Base-by-base conservation (phyloP, 2,797 vertebrate genomes). In the Cynodonichthys magdalenae region DNA sequence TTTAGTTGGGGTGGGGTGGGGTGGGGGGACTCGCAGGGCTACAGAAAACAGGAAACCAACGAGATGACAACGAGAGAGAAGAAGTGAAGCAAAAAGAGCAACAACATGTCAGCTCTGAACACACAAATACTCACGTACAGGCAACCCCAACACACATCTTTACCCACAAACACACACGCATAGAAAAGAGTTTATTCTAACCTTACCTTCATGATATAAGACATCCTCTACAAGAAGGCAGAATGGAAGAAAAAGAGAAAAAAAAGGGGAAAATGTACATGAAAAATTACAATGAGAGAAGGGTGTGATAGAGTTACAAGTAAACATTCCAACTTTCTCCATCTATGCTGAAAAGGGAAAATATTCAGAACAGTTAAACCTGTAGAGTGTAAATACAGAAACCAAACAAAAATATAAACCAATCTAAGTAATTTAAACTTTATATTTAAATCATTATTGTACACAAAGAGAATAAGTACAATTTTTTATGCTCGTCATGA, bases 171-270 rank as follows among this genome's bases (percentile, higher is more conserved):
- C 55, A 62, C 64, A 85, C 54, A 75, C 36, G 80, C 27, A 84
- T 0, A 87, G 27, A 75, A 27, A 83, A 84, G 45, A 71, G 53
- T 59, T 59, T 70, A 60, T 83, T 92, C 95, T 95, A 95, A 93
- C 94, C 97, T 99, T 98, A 99, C 97, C 97, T 99, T 99, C 91
- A 98, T 95, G 93, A 98, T 98, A 98, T 97, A 99, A 97, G 97
- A 98, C 95, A 99, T 98, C 97, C 97, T 98, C 97, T 99, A 97
- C 11, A 87, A 96, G 89, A 91, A 88, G 94, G 92, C 92, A 94
- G 94, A 93, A 94, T 92, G 94, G 92, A 95, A 94, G 95, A 93
- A 96, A 93, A 96, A 92, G 96, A 92, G 94, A 87, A 87, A 92
- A 92, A n/a, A 89, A 92, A 92, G 92, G 87, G 85, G 93, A 93